Conservation (phyloP, 1,140 invertebrate species). For the Neoseiulus cucumeris region DNA sequence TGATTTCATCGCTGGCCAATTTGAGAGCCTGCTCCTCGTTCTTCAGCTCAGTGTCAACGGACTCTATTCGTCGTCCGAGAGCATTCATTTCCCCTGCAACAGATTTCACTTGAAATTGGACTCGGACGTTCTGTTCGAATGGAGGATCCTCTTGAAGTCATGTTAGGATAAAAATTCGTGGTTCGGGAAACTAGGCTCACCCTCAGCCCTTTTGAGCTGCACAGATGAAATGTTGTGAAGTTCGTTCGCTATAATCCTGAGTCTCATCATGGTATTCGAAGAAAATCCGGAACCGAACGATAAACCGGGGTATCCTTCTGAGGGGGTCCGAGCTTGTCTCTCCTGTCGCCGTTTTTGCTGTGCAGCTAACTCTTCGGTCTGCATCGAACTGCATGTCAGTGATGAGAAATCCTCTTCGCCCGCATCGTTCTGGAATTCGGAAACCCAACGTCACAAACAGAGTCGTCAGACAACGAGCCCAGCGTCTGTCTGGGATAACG, state of each 20-base stretch:
- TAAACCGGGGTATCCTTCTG: conserved; percentile 60
- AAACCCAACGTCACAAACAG: too few species aligned
- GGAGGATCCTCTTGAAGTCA: too few species aligned
- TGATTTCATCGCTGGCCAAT: background rate
- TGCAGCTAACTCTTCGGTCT: background rate
- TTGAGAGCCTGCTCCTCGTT: background rate
- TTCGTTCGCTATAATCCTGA: conserved; percentile 86
- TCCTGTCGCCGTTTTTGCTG: conserved; percentile 2
- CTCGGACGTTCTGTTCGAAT: too few species aligned
- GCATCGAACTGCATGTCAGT: background rate
- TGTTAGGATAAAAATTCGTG: background rate
- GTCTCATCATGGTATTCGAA: conserved; percentile 93
- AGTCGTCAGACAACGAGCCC: too few species aligned
- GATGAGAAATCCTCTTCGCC: conserved; percentile 4
- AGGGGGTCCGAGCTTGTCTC: background rate
- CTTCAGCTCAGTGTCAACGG: background rate
- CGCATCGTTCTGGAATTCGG: background rate
- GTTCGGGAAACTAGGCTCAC: background rate
- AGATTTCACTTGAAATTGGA: too few species aligned
- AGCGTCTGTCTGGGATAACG: too few species aligned
- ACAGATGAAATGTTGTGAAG: conserved; percentile 90
- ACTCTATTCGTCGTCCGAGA: background rate
- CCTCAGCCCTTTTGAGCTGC: conserved; percentile 44
- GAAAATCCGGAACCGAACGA: conserved; percentile 82
- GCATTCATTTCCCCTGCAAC: background rate